Evolutionary conservation across 1,140 invertebrate genomes (phyloP).

Genomic region (Propsilocerus akamusi): DNA sequence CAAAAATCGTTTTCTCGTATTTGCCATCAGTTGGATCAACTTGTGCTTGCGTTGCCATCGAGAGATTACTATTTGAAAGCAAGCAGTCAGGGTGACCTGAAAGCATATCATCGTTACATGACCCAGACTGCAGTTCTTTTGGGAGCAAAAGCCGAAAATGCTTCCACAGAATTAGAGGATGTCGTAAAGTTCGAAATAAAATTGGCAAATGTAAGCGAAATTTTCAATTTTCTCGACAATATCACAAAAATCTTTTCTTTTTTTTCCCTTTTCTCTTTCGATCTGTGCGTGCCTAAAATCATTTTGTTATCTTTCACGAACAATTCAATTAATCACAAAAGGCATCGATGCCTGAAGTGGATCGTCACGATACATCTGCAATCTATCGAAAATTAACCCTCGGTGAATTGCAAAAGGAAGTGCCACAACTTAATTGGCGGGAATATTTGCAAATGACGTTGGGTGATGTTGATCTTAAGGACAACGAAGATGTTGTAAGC

Average conservation of each 20-base stretch:
- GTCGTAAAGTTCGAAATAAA: conserved; percentile 58
- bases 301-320: neutral
- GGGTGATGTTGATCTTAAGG: conserved; percentile 31
- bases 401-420: conserved; percentile 36
- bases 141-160: conserved; percentile 43
- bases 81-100: conserved; percentile 41
- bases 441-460: conserved; percentile 53
- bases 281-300: conserved; percentile 3
- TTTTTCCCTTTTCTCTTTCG: conserved; percentile 3
- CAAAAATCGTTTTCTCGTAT: neutral
- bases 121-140: conserved; percentile 51
- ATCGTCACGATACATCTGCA: conserved; percentile 60
- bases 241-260: conserved; percentile 2
- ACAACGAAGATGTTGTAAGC: conserved; percentile 53
- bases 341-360: conserved; percentile 58
- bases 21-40: conserved; percentile 51
- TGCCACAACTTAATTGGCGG: conserved; percentile 62
- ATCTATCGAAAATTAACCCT: conserved; percentile 56
- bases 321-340: conserved; percentile 16
- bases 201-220: conserved; percentile 48
- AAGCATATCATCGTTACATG: conserved; percentile 63
- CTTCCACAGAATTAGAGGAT: conserved; percentile 39
- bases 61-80: conserved; percentile 63
- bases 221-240: too few relatives aligned
- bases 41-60: conserved; percentile 57